Evolutionary conservation across 2,113 vertebrate genomes (phyloP), one percentile per base, ranked within the genome.

Genomic region (Perccottus glenii): DNA sequence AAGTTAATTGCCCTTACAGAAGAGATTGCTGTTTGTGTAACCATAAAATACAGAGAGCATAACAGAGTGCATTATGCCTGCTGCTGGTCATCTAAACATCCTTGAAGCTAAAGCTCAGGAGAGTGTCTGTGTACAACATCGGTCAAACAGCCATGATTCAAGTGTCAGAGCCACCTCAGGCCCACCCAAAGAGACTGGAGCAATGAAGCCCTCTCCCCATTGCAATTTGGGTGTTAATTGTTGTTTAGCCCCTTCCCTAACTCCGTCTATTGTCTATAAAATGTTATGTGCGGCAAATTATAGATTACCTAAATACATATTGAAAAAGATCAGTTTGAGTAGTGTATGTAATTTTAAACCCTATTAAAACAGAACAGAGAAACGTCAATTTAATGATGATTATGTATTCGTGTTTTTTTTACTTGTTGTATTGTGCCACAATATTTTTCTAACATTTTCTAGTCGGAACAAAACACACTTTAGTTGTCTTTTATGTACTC

Each of bases 31-130:
- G 72, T 82, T 66, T 71, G 74, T 66, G 49, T 69, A 87, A 64
- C 51, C 67, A 81, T 78, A 52, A 83, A 85, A 64, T 5, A 74
- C 65, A 77, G 48, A 49, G 68, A 60, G 67, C 27, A 82, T 73
- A 80, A 83, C 42, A 78, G 55, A 75, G 56, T 40, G 51, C 68
- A 4, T 85, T 85, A 73, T 84, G 82, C 82, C 73, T 73, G 60
- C 59, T 80, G 82, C 70, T 59, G 76, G 75, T 83, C 81, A 76
- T 85, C 80, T 82, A 90, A 90, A 90, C 89, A 89, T 81, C 81
- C 80, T 83, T 6, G 8, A 70, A 52, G 55, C 75, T 42, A 43
- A 71, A 59, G 55, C 67, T 58, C 73, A 71, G 69, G 59, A 80
- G 67, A 88, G 79, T 66, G 73, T 57, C 57, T 83, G 81, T 87